Evolutionary conservation across 2,888 invertebrate species (phyloP), one percentile per base, ranked within the genome.

Genomic region (Cyaniris semiargus): DNA sequence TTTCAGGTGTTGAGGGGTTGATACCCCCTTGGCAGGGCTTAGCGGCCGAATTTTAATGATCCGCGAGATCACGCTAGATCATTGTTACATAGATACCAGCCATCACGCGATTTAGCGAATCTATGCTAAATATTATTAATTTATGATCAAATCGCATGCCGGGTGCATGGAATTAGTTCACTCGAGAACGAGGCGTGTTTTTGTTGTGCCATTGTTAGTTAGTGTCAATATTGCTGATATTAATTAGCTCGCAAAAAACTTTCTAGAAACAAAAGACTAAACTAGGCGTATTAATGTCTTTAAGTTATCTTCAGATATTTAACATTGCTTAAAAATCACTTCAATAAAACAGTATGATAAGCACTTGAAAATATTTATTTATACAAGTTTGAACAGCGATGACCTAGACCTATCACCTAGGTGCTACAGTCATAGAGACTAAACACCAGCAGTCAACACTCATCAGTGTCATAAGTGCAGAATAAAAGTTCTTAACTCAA

Each of bases 31-130:
- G 70, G 75, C 76, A n/a, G 70, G 76, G 78, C 77, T 79, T 77
- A 79, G 79, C 79, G 80, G 77, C 78, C 78, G 79, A 76, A 80
- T 81, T 78, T 27, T 78, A 79, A 81, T 80, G 78, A 80, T 79
- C 70, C 76, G 78, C 77, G 76, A 77, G 78, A 81, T 79, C 82
- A 81, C 81, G 82, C 80, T 66, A 79, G 58, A 77, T 79, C 78
- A 76, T 75, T 76, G 76, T 79, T 66, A 74, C 77, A 75, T 77
- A 72, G 76, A 78, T 78, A 79, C 72, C 53, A 27, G 75, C 70
- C 72, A 21, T 18, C 81, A 81, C 81, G 81, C 81, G 80, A 78
- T 80, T 76, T 76, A 58, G 77, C 78, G 77, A 79, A 80, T 79
- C 80, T 79, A 58, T 80, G 80, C 75, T 80, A 75, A 53, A 76